Conservation (phyloP, 2,113 vertebrate genomes). For the Pomatostomus ruficeps region DNA sequence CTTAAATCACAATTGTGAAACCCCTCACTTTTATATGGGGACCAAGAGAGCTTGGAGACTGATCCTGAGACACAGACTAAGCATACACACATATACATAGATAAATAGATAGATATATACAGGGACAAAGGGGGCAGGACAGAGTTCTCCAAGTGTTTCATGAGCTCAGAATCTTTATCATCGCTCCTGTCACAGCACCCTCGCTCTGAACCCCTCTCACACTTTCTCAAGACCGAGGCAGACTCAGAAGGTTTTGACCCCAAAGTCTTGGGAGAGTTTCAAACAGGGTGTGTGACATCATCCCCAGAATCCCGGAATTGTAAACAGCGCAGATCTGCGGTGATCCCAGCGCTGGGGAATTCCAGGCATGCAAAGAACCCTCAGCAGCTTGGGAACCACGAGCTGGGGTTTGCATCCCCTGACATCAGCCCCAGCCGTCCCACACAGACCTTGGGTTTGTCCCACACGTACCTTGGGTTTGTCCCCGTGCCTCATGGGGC, state of each 20-base stretch:
- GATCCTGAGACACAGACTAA: background rate
- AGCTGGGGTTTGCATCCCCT: background rate
- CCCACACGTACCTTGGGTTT: conserved; percentile 40
- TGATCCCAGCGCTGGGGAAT: conserved; percentile 56
- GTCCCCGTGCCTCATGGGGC: background rate
- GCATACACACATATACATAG: no score
- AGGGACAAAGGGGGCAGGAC: rapidly evolving
- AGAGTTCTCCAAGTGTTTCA: background rate
- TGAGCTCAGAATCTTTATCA: background rate
- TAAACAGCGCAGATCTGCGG: background rate
- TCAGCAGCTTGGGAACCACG: background rate
- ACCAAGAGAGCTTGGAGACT: background rate
- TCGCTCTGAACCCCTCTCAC: background rate
- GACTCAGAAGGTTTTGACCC: background rate
- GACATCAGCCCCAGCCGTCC: background rate
- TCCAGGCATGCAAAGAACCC: conserved; percentile 11
- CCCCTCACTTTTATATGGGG: background rate
- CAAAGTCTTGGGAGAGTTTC: background rate
- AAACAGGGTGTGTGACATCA: conserved; percentile 39
- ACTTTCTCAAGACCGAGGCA: conserved; percentile 1
- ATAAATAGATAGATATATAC: no score
- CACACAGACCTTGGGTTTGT: conserved; percentile 26
- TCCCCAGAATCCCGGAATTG: background rate
- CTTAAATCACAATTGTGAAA: background rate
- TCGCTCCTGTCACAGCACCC: background rate